Percentiles rank a stretch among this genome's conserved stretches.
Evolutionary conservation across 2,113 vertebrate genomes (phyloP).

Genomic region (Ifrita kowaldi): DNA sequence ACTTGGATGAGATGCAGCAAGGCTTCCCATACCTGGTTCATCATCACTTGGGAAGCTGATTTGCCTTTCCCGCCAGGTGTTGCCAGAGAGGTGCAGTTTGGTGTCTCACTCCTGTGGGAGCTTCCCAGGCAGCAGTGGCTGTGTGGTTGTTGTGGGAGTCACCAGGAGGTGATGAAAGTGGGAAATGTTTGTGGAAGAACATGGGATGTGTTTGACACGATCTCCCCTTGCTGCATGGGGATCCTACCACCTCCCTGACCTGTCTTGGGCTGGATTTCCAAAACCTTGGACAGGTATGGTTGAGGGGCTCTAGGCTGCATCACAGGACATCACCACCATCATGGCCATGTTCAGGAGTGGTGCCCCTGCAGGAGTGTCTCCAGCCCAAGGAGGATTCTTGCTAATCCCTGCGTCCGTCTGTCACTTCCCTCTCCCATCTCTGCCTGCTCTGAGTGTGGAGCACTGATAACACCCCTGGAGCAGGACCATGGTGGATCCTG

Average conservation of each 20-base stretch:
- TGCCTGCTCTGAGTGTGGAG: not conserved
- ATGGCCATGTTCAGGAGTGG: not conserved
- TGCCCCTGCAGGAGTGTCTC: not conserved
- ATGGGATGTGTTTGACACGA: not conserved
- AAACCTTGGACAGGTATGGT: not conserved
- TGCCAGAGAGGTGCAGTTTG: not conserved
- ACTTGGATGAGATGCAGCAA: not conserved
- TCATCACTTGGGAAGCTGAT: rapidly evolving
- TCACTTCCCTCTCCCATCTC: not conserved
- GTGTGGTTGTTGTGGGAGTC: not conserved
- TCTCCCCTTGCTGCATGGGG: not conserved
- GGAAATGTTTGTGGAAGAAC: not conserved
- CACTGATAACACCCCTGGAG: not conserved
- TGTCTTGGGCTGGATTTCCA: not conserved
- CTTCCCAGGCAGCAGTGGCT: not conserved
- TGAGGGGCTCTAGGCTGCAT: not conserved
- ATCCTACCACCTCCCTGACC: not conserved
- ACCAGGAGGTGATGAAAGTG: not conserved
- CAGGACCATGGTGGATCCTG: rapidly evolving
- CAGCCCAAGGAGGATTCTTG: not conserved
- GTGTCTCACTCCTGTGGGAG: not conserved
- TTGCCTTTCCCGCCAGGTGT: rapidly evolving
- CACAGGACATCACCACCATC: too few relatives aligned
- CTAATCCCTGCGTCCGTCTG: rapidly evolving
- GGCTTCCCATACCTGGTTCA: not conserved